Conservation (phyloP, 53 echinoderm and acorn worm genomes). For the Antedon mediterranea region DNA sequence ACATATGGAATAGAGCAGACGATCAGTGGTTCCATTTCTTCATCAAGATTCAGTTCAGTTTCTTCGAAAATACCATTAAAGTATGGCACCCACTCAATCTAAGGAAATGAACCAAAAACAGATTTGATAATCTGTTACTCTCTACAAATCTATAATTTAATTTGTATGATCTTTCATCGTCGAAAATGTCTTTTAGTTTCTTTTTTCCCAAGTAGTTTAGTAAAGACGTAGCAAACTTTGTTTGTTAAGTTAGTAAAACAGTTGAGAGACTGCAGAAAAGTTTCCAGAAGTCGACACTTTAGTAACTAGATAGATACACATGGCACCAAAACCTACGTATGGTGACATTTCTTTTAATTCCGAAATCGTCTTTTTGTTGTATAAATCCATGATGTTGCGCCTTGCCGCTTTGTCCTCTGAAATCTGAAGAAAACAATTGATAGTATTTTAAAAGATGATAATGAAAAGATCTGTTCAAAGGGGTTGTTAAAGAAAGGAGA, state of each 20-base stretch:
- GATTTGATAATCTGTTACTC: too few species aligned
- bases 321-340: slow-evolving; percentile 14
- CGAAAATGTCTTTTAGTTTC: too few species aligned
- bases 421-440: slow-evolving; percentile 18
- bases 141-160: too few species aligned
- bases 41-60: not conserved
- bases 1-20: slow-evolving; percentile 19
- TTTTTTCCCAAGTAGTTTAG: too few species aligned
- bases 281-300: slow-evolving; percentile 11
- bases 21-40: slow-evolving; percentile 10
- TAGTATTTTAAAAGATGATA: too few species aligned
- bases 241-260: not conserved
- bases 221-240: too few species aligned
- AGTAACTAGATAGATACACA: not conserved
- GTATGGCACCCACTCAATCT: slow-evolving; percentile 75
- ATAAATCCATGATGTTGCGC: not conserved
- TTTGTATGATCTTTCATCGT: not conserved
- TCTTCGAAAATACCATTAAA: slow-evolving; percentile 21
- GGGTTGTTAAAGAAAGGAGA: too few species aligned
- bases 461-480: too few species aligned
- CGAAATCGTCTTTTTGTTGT: slow-evolving; percentile 10
- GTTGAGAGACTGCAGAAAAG: too few species aligned
- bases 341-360: slow-evolving; percentile 8
- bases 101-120: not conserved
- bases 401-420: not conserved